Base-by-base conservation (phyloP, 2,888 invertebrate genomes). In the Hypomecis atomaria region DNA sequence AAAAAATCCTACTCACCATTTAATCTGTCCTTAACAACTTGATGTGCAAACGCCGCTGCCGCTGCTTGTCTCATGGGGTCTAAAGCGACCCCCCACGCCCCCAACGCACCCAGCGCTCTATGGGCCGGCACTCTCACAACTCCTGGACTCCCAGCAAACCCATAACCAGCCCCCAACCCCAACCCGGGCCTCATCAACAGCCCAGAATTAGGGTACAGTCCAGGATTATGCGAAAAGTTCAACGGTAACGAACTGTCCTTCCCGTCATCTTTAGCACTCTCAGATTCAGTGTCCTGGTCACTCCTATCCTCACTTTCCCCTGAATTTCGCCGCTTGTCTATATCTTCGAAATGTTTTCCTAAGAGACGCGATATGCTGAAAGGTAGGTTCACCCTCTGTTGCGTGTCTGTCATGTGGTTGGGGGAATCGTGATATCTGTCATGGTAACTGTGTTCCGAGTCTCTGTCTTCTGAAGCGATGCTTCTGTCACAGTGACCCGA, bases 61-160 rank as follows among this genome's bases (percentile, higher is more conserved):
- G 94, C 95, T 63, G 94, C 95, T 76, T 94, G 95, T 79, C 94
- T 90, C 92, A 94, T 94, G 50, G 94, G 93, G 73, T 95, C 95
- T 74, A 95, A 87, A 55, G 94, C 94, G 64, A 95, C 93, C 37
- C 94, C 93, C 87, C 94, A 93, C 50, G 94, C 94, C 6, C 93
- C 91, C 62, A 94, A 72, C 47, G 93, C 92, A 0, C 93, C 93
- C 45, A 94, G 82, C 5, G 93, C 92, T 75, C 96, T 90, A 82
- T 98, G 98, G 62, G 97, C 97, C 55, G 97, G 97, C 71, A 97
- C 97, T 79, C 96, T 93, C 74, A 97, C 95, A 53, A 97, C 98
- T 76, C 96, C 96, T 67, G 96, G 96, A 62, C 94, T 95, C 64
- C 93, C 88, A 59, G 94, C 87, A 83, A 94, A 90, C 91, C 94